Evolutionary conservation across 1,140 invertebrate species (phyloP), one percentile per base, ranked within the genome.

Genomic region (Sinella curviseta): DNA sequence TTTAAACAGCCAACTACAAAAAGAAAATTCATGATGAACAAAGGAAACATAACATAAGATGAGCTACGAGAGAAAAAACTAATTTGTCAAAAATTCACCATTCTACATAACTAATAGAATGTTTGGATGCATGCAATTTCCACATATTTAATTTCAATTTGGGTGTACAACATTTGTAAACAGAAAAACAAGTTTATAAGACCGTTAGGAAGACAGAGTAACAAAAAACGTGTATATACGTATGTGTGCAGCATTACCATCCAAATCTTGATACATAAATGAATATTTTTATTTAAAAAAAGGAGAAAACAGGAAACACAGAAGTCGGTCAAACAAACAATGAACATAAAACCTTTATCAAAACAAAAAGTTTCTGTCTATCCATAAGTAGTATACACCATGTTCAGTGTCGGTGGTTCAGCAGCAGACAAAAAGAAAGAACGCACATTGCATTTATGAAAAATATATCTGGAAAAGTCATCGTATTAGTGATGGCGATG

Each of bases 321-420:
- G 26, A 70, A 70, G 65, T 70, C 31, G 65, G 65, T 70, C 65
- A 70, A 70, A 70, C 65, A 70, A 70, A 70, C 65, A 70, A 31
- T 70, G 65, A 70, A n/a, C 65, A n/a, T 12, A 12, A 70, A 14
- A 70, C 2, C 1, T 31, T 14, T 4, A 33, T 8, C 30, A 30
- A 70, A 12, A 70, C 3, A 70, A 33, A 70, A 70, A 30, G 1
- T 70, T 14, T 70, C 26, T 70, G 8, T 31, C 8, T 4, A 60
- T 26, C 12, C 12, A 60, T 26, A 60, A 48, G 39, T 8, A 48
- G 17, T 48, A 17, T 17, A 8, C 39, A 17, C 39, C 39, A 48
- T 48, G 4, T 8, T 48, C 39, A 48, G 39, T 48, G n/a, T n/a
- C n/a, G n/a, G n/a, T n/a, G n/a, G n/a, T n/a, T n/a, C n/a, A n/a